Base-by-base conservation (phyloP, 2,797 vertebrate species). In the Aquila chrysaetos region DNA sequence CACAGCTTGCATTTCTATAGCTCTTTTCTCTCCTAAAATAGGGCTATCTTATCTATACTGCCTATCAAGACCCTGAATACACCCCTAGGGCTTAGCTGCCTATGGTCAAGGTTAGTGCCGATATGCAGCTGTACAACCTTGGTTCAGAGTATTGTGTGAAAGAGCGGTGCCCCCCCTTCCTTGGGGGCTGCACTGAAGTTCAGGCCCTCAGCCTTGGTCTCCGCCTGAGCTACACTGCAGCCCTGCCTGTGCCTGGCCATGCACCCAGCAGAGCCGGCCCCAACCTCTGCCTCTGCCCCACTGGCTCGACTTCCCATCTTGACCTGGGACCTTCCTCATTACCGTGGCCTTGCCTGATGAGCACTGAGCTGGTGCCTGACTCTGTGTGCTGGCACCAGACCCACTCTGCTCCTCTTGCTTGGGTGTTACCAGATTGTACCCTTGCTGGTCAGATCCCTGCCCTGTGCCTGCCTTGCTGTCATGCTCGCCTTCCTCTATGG, bases 401-500 rank as follows among this genome's bases (percentile, higher is more conserved):
- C 23, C 7, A 8, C 56, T 61, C 19, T 54, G 11, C 33, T 69
- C 3, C 24, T 74, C 37, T n/a, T 64, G 11, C 43, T 81, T 7
- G 4, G 9, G 5, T 61, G 33, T n/a, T 48, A 39, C 28, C 0
- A 0, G 24, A 8, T 28, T n/a, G 31, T 4, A 41, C 6, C 13
- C 8, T 81, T 60, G 10, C 37, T 48, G 41, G 12, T 68, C 48
- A 63, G 13, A 76, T 67, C n/a, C 39, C 8, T 53, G 25, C 33
- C 24, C 48, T 63, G 13, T 28, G 27, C 39, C 11, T 67, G 10
- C 57, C 31, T 30, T 57, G 17, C 31, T 57, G 9, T 72, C 39
- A 3, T 6, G 13, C 33, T 76, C 1, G 0, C 35, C n/a, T 85
- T 77, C 28, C 9, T n/a, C 23, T 25, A 0, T 18, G 12, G 44